A percentile compares a stretch with the other conserved stretches of the same genome.
phyloP scores from a whole-genome alignment of 2,113 vertebrate genomes.

The Noctilio leporinus region DNA sequence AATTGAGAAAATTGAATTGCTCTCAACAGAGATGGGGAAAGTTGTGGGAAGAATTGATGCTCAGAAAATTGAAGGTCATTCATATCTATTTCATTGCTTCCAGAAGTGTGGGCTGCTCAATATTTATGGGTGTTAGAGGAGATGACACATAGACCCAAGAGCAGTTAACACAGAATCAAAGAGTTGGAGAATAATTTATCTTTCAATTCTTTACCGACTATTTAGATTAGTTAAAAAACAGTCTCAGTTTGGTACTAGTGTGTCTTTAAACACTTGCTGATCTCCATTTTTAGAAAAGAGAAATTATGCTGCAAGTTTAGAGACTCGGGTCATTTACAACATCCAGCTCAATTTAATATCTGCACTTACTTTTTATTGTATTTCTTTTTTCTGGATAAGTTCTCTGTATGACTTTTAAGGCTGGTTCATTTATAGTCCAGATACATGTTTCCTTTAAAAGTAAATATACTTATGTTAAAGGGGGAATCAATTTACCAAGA shows the following conservation, averaged over 20 bases:
- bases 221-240: slow-evolving; percentile 49
- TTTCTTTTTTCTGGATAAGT: slow-evolving; percentile 26
- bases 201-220: slow-evolving; percentile 23
- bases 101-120: neutral
- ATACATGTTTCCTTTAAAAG: neutral
- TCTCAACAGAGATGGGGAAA: neutral
- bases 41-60: neutral
- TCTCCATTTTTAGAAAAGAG: slow-evolving; percentile 5
- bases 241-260: neutral
- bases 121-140: slow-evolving; percentile 25
- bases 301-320: neutral
- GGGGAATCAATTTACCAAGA: neutral
- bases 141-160: neutral
- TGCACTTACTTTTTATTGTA: neutral
- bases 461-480: neutral
- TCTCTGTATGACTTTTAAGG: neutral
- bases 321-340: neutral
- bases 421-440: neutral
- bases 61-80: slow-evolving; percentile 26
- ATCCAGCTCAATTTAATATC: neutral
- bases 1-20: slow-evolving; percentile 36
- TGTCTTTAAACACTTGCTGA: neutral
- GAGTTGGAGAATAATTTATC: slow-evolving; percentile 13
- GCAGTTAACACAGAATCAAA: neutral
- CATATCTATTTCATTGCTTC: slow-evolving; percentile 36